Conservation (phyloP, 1,140 invertebrate species). For the Manduca sexta region DNA sequence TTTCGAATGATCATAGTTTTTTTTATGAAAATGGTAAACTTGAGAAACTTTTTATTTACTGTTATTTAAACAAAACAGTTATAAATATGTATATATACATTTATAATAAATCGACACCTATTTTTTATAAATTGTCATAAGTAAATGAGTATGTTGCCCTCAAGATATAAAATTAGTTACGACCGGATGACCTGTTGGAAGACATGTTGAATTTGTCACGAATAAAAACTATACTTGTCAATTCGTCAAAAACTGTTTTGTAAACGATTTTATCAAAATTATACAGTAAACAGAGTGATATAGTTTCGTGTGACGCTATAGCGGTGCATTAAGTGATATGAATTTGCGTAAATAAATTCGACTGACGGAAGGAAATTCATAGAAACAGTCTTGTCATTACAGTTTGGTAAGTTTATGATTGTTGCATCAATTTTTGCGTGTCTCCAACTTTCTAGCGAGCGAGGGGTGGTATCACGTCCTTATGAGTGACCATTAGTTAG, state of each 20-base stretch:
- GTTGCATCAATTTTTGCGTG: slow-evolving; percentile 53
- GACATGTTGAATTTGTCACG: slow-evolving; percentile 70
- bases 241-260: slow-evolving; percentile 69
- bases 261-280: slow-evolving; percentile 66
- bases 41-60: too few relatives aligned
- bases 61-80: too few relatives aligned
- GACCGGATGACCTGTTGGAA: slow-evolving; percentile 60
- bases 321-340: slow-evolving; percentile 58
- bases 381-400: slow-evolving; percentile 38
- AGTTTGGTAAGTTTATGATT: slow-evolving; percentile 61
- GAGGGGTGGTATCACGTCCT: neutral
- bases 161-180: too few relatives aligned
- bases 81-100: too few relatives aligned
- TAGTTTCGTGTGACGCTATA: slow-evolving; percentile 51
- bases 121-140: too few relatives aligned
- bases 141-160: too few relatives aligned
- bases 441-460: slow-evolving; percentile 42
- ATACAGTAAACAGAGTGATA: slow-evolving; percentile 48
- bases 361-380: slow-evolving; percentile 32
- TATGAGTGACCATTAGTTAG: slow-evolving; percentile 18
- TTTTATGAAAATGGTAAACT: too few relatives aligned
- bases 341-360: slow-evolving; percentile 51
- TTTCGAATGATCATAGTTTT: too few relatives aligned
- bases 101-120: too few relatives aligned
- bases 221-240: slow-evolving; percentile 63